These are phyloP conservation scores for Acipenser oxyrinchus DNA, from an alignment of 2,797 vertebrate species.

Conservation along the genomic window DNA sequence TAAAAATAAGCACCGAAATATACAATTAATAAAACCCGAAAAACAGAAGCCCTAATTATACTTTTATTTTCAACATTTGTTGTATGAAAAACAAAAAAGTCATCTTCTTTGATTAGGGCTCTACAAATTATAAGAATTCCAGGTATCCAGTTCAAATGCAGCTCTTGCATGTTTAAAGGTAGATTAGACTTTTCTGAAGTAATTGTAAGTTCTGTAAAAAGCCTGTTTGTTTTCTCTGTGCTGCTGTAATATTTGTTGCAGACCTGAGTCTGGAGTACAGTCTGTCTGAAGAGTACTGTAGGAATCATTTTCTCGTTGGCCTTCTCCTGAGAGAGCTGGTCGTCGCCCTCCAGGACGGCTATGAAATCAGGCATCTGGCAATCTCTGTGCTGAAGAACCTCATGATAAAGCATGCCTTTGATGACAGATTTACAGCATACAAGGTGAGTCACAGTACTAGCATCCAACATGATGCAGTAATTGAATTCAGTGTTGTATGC, in stretches of 20 bases:
- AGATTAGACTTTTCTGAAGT: no score
- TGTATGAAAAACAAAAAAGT: no score
- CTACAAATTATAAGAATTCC: no score
- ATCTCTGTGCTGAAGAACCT: constrained; percentile 85
- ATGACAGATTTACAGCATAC: constrained; percentile 74
- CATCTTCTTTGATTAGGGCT: no score
- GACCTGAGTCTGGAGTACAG: constrained; percentile 87
- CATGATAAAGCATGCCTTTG: constrained; percentile 90
- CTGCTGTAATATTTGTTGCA: constrained; percentile 41
- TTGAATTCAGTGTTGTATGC: not conserved
- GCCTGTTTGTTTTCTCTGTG: not conserved
- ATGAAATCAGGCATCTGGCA: constrained; percentile 77
- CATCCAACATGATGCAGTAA: constrained; percentile 5
- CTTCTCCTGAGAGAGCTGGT: constrained; percentile 83
- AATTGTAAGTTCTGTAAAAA: no score
- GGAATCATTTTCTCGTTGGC: constrained; percentile 89
- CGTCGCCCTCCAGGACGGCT: constrained; percentile 74
- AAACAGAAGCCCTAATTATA: no score
- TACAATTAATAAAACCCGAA: no score
- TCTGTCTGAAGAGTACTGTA: constrained; percentile 91
- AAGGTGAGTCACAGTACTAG: constrained; percentile 63
- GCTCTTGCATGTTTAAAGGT: no score
- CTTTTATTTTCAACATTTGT: no score
- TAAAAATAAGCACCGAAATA: no score
- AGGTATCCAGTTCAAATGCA: no score